Percentiles rank a stretch among this genome's conserved stretches.
These are phyloP conservation scores for Sesia apiformis DNA, from an alignment of 2,888 invertebrate species.

Conservation along the genomic window DNA sequence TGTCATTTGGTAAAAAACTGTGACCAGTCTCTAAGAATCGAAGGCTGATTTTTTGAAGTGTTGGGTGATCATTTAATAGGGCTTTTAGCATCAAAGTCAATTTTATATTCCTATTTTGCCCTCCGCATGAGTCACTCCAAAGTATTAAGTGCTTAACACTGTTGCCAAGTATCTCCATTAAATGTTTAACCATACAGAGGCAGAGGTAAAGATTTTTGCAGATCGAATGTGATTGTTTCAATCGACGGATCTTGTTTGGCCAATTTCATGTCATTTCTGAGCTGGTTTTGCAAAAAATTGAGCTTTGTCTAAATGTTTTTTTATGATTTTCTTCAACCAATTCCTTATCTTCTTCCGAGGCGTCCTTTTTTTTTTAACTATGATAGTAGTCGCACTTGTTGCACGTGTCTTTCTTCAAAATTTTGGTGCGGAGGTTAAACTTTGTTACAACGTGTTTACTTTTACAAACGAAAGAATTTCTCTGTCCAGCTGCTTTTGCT, in stretches of 20 bases:
- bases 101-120: no score
- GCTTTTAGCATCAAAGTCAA: no score
- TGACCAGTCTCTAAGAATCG: no score
- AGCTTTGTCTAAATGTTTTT: slow-evolving; percentile 1
- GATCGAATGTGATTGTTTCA: slow-evolving; percentile 11
- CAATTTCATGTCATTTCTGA: slow-evolving; percentile 7
- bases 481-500: no score
- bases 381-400: slow-evolving; percentile 8
- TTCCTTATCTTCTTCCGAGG: neutral
- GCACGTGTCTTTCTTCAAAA: slow-evolving; percentile 9
- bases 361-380: no score
- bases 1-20: no score
- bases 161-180: no score
- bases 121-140: no score
- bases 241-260: slow-evolving; percentile 6
- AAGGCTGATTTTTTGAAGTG: no score
- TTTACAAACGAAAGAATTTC: no score
- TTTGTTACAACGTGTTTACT: slow-evolving; percentile 6
- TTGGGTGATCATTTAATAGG: no score
- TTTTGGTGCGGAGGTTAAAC: slow-evolving; percentile 10
- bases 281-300: slow-evolving; percentile 5
- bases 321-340: neutral
- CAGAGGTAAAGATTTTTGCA: slow-evolving; percentile 11
- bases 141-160: no score
- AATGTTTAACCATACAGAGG: slow-evolving; percentile 14